Evolutionary conservation across 2,888 invertebrate species (phyloP), one percentile per base, ranked within the genome.

Genomic region (Odontocolon sp.): DNA sequence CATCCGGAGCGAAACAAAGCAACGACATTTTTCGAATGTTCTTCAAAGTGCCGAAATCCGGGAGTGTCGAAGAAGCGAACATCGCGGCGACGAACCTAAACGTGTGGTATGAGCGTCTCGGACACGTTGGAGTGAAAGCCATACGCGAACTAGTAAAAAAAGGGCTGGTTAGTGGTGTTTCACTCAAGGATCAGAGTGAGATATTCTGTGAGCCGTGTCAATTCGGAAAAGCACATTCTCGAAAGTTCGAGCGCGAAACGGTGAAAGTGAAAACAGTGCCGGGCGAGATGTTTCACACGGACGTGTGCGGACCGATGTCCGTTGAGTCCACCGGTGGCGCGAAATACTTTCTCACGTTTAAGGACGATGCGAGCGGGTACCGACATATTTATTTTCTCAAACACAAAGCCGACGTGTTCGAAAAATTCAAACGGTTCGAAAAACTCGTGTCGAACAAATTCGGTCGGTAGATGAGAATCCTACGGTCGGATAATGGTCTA

Each of bases 331-430:
- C 28, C n/a, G 33, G 31, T 16, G 70, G 50, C 4, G 42, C 61
- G 14, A 45, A 31, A 11, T 70, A 47, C 36, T 70, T 47, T 23
- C 16, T 59, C 5, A 36, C 23, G 1, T 79, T 79, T 38, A 78
- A 56, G 4, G 79, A 81, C 61, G 71, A 77, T 8, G 38, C 52
- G 5, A 52, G 79, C 1, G 6, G 64, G 26, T 72, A 47, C 23
- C 3, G 66, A 3, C 2, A 8, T 2, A 67, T 78, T 0, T 80
- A 74, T 50, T 79, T 77, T 2, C 4, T 78, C 0, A 69, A 42
- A 57, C 70, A 79, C 8, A 80, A 80, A 63, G 54, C 76, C 1
- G 79, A 79, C 16, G 78, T 77, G 0, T 36, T n/a, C 5, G 78
- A 79, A 1, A 18, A 16, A n/a, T 74, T 78, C 40, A 70, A 57